phyloP scores from a whole-genome alignment of 2,888 invertebrate genomes.

The Lasioglossum figueresi region DNA sequence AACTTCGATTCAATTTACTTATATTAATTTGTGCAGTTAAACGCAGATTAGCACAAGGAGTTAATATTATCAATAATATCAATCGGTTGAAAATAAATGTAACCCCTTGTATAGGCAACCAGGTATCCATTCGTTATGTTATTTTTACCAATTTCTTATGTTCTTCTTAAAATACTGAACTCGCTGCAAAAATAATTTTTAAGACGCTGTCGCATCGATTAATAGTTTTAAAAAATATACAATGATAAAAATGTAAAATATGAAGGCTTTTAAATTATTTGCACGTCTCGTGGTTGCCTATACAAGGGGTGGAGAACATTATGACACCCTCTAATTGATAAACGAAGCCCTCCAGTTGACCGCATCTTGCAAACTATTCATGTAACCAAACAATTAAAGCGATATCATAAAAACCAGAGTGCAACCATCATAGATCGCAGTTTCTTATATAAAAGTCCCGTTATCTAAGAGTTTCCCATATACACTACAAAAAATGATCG shows the following conservation, averaged over 20 bases:
- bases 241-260: not conserved
- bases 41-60: not conserved
- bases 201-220: not conserved
- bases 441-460: not conserved
- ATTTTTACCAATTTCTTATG: not conserved
- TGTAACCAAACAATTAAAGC: not conserved
- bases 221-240: not conserved
- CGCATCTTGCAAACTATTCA: not conserved
- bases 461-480: not conserved
- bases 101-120: not conserved
- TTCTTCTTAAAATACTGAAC: not conserved
- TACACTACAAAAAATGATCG: not conserved
- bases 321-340: not conserved
- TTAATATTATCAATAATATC: not conserved
- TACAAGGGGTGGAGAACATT: not conserved
- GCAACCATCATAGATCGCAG: not conserved
- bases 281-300: not conserved
- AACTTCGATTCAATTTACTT: not conserved
- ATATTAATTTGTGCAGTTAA: not conserved
- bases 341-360: not conserved
- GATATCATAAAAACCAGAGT: not conserved
- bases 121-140: not conserved
- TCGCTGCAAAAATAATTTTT: not conserved
- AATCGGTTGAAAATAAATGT: not conserved
- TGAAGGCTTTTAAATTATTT: not conserved